Evolutionary conservation across 35 echinoderm and acorn worm genomes (phyloP), one percentile per base, ranked within the genome.

Genomic region (Acanthaster planci): DNA sequence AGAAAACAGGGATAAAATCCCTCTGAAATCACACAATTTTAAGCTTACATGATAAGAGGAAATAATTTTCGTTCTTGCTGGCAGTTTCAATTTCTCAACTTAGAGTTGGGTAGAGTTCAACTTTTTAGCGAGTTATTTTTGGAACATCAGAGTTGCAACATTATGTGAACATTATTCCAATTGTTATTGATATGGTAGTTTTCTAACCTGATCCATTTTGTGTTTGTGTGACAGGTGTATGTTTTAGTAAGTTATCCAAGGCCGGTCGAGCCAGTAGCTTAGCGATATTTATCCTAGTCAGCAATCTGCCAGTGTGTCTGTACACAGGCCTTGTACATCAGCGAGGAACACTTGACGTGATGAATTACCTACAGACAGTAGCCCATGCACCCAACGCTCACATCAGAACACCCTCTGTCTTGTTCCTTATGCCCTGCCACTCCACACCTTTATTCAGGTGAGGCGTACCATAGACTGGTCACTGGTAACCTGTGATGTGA

Each of bases 361-460:
- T 94, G 88, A 59, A 51, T 36, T 91, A 93, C 31, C 55, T 94
- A 12, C 72, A 79, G 76, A 38, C 55, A 16, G 42, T 90, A 81
- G 64, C 80, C 8, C 51, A 56, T 15, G 68, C 89, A 55, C 54
- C 85, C 29, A 32, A 55, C 26, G 40, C 9, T 72, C 52, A 83
- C 34, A n/a, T 59, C 32, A 59, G 32, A 23, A 77, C 57, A n/a
- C 81, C 81, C 37, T 90, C 84, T 56, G 78, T 89, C 53, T 57
- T 93, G 23, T 93, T 99, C 78, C 76, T 99, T 2, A 99, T 99
- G 96, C 92, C 92, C 7, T 99, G 96, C 42, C 96, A 99, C 86
- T 99, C 96, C 18, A 99, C 96, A 36, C 96, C 96, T 35, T 94
- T 80, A 42, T 99, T 94, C 77, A 99, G 96, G 96, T 99, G 37